Evolutionary conservation across 2,113 vertebrate genomes (phyloP), one percentile per base, ranked within the genome.

Genomic region (Octodon degus): DNA sequence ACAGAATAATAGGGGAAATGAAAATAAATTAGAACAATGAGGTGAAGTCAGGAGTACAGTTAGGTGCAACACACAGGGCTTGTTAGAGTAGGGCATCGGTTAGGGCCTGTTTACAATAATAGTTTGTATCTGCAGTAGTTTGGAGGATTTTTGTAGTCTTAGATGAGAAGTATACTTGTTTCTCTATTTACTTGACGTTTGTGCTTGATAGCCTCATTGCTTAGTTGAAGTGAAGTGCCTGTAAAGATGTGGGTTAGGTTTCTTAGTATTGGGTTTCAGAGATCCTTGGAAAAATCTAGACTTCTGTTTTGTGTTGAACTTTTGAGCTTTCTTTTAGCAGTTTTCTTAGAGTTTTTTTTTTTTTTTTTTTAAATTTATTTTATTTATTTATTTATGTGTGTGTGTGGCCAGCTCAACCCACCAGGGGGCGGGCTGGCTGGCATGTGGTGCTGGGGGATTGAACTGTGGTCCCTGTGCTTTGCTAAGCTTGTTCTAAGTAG

Each of bases 341-440:
- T 84, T 22, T 76, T 92, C 19, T 93, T 86, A 81, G 47, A 68
- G 93, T 93, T 91, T 84, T 74, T n/a, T n/a, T n/a, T n/a, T n/a
- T n/a, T n/a, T n/a, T n/a, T n/a, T n/a, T n/a, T n/a, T n/a, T n/a
- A n/a, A n/a, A n/a, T n/a, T n/a, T n/a, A n/a, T n/a, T n/a, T n/a
- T n/a, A n/a, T n/a, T n/a, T n/a, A n/a, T n/a, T n/a, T n/a, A n/a
- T n/a, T n/a, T n/a, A n/a, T n/a, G n/a, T n/a, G n/a, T n/a, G n/a
- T n/a, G n/a, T n/a, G n/a, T n/a, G n/a, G n/a, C n/a, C n/a, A n/a
- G n/a, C n/a, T n/a, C n/a, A n/a, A n/a, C n/a, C n/a, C n/a, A n/a
- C n/a, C n/a, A n/a, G n/a, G n/a, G n/a, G n/a, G n/a, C n/a, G n/a
- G n/a, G n/a, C n/a, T n/a, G n/a, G n/a, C n/a, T n/a, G n/a, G n/a